Conservation (phyloP, 2,888 invertebrate genomes). For the Salpingus planirostris region DNA sequence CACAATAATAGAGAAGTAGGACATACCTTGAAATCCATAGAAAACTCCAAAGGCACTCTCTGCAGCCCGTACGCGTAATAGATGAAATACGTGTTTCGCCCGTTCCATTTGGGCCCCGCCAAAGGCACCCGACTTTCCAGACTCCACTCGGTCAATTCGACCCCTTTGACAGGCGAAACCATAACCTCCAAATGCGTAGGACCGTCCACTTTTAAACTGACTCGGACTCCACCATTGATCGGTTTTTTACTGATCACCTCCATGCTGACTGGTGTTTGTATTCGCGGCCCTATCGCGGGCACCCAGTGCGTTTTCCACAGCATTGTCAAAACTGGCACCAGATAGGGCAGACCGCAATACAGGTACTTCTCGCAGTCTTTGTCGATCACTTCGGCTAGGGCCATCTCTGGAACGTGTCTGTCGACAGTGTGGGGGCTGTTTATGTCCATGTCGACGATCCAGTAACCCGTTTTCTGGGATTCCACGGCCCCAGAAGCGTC, state of each 20-base stretch:
- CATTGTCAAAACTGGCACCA: conserved; percentile 63
- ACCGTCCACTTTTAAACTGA: conserved; percentile 47
- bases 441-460: conserved; percentile 68
- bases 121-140: conserved; percentile 48
- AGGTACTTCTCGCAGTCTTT: conserved; percentile 53
- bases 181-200: conserved; percentile 60
- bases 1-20: neutral
- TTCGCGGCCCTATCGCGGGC: conserved; percentile 46
- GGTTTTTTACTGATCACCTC: conserved; percentile 40
- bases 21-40: conserved; percentile 51
- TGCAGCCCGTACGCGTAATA: conserved; percentile 57
- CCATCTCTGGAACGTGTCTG: conserved; percentile 47
- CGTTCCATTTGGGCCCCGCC: conserved; percentile 46
- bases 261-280: conserved; percentile 44
- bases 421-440: conserved; percentile 57
- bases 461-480: conserved; percentile 51
- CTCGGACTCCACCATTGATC: conserved; percentile 36
- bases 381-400: conserved; percentile 39
- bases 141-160: conserved; percentile 50
- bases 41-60: conserved; percentile 50
- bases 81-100: conserved; percentile 55
- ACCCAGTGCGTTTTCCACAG: conserved; percentile 57
- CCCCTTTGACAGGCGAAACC: conserved; percentile 51
- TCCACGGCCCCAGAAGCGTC: conserved; percentile 43
- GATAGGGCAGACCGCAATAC: conserved; percentile 75